Base-by-base conservation (phyloP, 2,113 vertebrate species). In the Passer domesticus region DNA sequence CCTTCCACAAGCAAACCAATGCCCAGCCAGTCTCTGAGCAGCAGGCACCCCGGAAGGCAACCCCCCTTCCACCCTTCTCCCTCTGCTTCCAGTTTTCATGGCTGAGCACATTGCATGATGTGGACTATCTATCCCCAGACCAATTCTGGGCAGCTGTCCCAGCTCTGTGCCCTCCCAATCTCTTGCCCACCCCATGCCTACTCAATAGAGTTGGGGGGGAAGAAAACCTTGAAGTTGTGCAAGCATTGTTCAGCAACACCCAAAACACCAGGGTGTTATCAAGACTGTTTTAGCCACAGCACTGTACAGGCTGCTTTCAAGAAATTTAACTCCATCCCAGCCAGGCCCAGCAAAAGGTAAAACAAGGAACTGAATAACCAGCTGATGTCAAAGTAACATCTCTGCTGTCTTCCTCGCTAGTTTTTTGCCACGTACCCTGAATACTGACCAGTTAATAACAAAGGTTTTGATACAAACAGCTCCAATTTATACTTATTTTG, bases 201-300 rank as follows among this genome's bases (percentile, higher is more conserved):
- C 13, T 63, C 53, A 50, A 15, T 30, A 41, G 12, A 80, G 30
- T 0, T 0, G 1, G 4, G 27, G 2, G 4, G 6, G 6, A 15
- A 82, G 22, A 44, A 88, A 68, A 63, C 14, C 25, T 55, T 52
- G 41, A 23, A 7, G 24, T 13, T 35, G 49, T 68, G 33, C 31
- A 83, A 79, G 67, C 9, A 20, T 30, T 46, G 25, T 7, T 49
- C 49, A 76, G 23, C 37, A 86, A 83, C 27, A 76, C 66, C 15
- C 18, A 37, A 49, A 80, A 72, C 35, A 80, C 6, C 41, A 22
- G 7, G n/a, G 19, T 33, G 22, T 64, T 80, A 69, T 7, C 53
- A 62, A 62, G 33, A 11, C 9, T 53, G n/a, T 55, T 89, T 81
- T 30, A 87, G 44, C 60, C 76, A 92, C 52, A 67, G 41, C 24